These are phyloP conservation scores for Pangasius mekongensis DNA, from an alignment of 2,797 vertebrate genomes.

Conservation along the genomic window DNA sequence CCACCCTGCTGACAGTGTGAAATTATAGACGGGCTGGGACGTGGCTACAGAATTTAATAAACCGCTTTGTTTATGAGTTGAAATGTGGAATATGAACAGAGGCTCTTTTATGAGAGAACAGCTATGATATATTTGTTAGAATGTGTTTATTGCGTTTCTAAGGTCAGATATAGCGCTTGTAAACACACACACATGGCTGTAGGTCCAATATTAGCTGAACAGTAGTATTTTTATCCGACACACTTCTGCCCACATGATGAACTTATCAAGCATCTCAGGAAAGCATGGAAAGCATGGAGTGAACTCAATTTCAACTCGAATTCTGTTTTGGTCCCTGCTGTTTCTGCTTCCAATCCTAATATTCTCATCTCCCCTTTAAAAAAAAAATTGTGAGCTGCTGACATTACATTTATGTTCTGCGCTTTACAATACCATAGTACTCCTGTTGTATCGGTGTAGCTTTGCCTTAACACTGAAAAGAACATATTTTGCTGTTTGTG, in stretches of 20 bases:
- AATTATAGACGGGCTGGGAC: conserved; percentile 71
- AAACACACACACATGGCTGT: conserved; percentile 11
- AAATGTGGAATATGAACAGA: conserved; percentile 38
- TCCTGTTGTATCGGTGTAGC: no score
- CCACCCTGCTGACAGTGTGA: conserved; percentile 70
- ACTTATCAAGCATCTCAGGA: conserved; percentile 25
- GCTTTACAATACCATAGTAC: background rate
- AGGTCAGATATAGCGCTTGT: conserved; percentile 58
- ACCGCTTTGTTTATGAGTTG: conserved; percentile 50
- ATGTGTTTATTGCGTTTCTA: conserved; percentile 41
- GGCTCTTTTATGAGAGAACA: conserved; percentile 19
- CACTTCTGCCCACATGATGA: background rate
- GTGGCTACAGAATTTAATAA: conserved; percentile 68
- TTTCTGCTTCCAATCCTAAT: conserved; percentile 25
- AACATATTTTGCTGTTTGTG: background rate
- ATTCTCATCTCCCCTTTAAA: background rate
- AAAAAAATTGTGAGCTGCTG: background rate
- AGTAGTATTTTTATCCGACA: conserved; percentile 13
- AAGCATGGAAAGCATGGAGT: background rate
- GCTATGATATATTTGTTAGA: conserved; percentile 30
- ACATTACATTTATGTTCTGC: background rate
- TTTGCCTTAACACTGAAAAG: background rate
- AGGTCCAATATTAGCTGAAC: background rate
- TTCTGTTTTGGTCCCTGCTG: conserved; percentile 22
- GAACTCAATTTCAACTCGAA: conserved; percentile 35